Base-by-base conservation (phyloP, 2,888 invertebrate genomes). In the Ochlodes sylvanus region DNA sequence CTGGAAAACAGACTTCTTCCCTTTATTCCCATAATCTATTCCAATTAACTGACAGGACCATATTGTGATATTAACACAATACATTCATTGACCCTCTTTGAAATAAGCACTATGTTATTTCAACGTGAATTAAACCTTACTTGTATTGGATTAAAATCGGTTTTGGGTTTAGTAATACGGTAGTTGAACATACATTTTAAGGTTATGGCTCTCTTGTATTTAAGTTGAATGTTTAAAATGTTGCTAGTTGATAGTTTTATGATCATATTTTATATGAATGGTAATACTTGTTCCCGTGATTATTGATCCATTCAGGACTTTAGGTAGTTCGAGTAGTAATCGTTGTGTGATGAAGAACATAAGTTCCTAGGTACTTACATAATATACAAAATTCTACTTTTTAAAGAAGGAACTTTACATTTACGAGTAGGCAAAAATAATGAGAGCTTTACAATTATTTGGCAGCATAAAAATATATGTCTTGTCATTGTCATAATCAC, bases 41-140 rank as follows among this genome's bases (percentile, higher is more conserved):
- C 92, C 92, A 93, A 93, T 93, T 92, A 93, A 93, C 90, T 93
- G 93, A 93, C 93, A 93, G 92, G 85, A 83, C 86, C 93, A 92
- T 93, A 92, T 92, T 92, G 92, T 92, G 84, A 88, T 90, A 91
- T 87, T 90, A 93, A 90, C 89, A 93, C 92, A 92, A 92, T 90
- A 80, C 85, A 79, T 79, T 83, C 78, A 72, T 79, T 77, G 77
- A 79, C 80, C 89, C 88, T 74, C 76, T 78, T 78, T 79, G 75
- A 77, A 15, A 7, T 44, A 44, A 47, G 50, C 17, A 47, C 34
- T 2, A 34, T 82, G 77, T 77, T 15, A 17, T 0, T 42, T 41
- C 52, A 54, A 32, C 1, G 38, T 15, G 38, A 47, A 32, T 42
- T 67, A 32, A 32, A 67, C 61, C 55, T 32, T 67, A 55, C 42